These are phyloP conservation scores for Oenanthe oenanthe DNA, from an alignment of 2,113 vertebrate genomes.

Conservation along the genomic window DNA sequence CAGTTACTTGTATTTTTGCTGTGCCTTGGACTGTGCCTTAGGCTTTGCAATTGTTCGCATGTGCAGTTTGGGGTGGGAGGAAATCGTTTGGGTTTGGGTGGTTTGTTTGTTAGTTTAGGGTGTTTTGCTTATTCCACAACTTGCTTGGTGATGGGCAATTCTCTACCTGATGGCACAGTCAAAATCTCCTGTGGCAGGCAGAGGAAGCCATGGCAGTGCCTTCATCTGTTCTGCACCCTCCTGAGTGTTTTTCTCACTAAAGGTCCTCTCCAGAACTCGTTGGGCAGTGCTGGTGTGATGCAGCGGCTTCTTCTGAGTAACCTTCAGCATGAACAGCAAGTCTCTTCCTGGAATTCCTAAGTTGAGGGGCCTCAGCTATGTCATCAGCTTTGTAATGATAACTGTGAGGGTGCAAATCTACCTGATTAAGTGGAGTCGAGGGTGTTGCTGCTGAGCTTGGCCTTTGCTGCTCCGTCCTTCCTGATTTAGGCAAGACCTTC, in stretches of 20 bases:
- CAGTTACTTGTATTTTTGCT: background rate
- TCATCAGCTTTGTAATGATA: background rate
- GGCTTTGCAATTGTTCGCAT: rapidly evolving
- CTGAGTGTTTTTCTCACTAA: background rate
- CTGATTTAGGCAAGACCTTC: background rate
- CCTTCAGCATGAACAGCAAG: rapidly evolving
- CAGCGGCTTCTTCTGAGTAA: background rate
- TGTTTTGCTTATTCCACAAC: background rate
- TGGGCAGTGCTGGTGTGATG: rapidly evolving
- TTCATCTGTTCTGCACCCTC: background rate
- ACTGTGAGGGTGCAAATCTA: background rate
- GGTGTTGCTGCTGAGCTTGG: background rate
- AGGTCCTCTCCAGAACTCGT: rapidly evolving
- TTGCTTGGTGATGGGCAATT: background rate
- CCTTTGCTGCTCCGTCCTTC: background rate
- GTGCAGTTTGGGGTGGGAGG: background rate
- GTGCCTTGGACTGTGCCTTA: background rate
- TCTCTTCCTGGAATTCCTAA: background rate
- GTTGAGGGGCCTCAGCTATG: too few relatives aligned
- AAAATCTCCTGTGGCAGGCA: background rate
- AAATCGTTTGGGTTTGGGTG: background rate
- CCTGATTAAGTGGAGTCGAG: rapidly evolving
- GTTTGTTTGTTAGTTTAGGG: background rate
- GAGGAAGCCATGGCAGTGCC: background rate
- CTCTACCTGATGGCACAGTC: background rate